A percentile compares a stretch with the other conserved stretches of the same genome.
Evolutionary conservation across 2,797 vertebrate genomes (phyloP).

Genomic region (Leuciscus waleckii): DNA sequence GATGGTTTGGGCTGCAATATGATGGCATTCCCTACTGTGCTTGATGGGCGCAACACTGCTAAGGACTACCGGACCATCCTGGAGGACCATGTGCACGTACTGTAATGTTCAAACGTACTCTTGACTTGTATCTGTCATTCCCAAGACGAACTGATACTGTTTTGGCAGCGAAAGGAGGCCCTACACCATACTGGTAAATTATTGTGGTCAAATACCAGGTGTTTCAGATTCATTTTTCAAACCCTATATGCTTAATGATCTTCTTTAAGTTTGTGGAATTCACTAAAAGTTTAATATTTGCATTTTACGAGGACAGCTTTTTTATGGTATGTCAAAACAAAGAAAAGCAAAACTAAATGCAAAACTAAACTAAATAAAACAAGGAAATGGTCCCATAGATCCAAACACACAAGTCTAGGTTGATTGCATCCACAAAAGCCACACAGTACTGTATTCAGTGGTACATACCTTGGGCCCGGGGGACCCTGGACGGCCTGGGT

Average conservation of each 20-base stretch:
- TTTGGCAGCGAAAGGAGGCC: not conserved
- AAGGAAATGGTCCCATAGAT: not conserved
- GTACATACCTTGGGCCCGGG: slow-evolving; percentile 87
- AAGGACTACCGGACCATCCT: not conserved
- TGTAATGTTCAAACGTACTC: not conserved
- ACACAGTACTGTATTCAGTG: not conserved
- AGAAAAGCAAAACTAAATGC: not conserved
- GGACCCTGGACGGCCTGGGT: slow-evolving; percentile 87
- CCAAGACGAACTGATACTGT: not conserved
- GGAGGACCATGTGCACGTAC: not conserved
- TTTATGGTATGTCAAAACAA: slow-evolving; percentile 3
- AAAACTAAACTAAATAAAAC: not conserved
- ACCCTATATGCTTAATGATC: slow-evolving; percentile 2
- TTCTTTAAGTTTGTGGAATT: slow-evolving; percentile 10
- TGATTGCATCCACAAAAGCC: not conserved
- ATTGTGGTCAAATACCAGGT: not conserved
- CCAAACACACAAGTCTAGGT: not conserved
- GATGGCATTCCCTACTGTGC: not conserved
- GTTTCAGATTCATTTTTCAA: not conserved
- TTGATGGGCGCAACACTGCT: not conserved
- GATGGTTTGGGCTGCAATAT: not conserved
- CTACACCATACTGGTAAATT: not conserved
- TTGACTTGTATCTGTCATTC: not conserved
- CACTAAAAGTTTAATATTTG: slow-evolving; percentile 14
- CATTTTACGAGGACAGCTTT: not conserved